Percentiles rank a stretch among this genome's conserved stretches.
Evolutionary conservation across 2,797 vertebrate species (phyloP).

Genomic region (Etheostoma perlongum): DNA sequence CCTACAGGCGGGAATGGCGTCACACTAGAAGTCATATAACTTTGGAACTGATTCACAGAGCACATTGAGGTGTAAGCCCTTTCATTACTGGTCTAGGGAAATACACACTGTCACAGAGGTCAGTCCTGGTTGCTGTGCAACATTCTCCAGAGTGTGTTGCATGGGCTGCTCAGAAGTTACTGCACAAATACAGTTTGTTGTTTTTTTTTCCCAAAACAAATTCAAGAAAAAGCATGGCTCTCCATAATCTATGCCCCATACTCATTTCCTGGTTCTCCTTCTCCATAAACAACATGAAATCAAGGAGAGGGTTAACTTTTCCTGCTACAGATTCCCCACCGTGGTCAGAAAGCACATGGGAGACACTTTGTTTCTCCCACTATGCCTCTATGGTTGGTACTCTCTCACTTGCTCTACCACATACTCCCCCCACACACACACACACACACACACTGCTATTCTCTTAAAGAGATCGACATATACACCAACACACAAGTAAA

Average conservation of each 20-base stretch:
- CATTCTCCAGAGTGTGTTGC: not conserved
- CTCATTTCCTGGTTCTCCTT: no score
- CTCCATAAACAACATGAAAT: no score
- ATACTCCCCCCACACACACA: no score
- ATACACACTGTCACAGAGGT: not conserved
- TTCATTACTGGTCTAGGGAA: not conserved
- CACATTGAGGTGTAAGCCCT: not conserved
- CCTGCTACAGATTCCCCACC: no score
- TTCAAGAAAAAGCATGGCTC: not conserved
- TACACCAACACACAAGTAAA: no score
- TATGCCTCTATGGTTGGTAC: no score
- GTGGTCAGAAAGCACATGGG: no score
- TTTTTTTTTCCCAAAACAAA: not conserved
- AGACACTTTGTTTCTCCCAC: no score
- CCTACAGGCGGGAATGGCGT: not conserved
- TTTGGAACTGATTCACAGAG: constrained; percentile 37
- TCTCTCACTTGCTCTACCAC: no score
- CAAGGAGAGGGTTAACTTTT: no score
- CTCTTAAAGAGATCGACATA: no score
- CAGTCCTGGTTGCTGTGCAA: not conserved
- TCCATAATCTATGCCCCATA: not conserved
- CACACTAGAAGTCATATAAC: constrained; percentile 16
- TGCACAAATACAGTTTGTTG: not conserved
- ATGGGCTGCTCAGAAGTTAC: not conserved
- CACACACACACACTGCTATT: no score